These are phyloP conservation scores for Syngnathus scovelli DNA, from an alignment of 2,113 vertebrate genomes.

Conservation along the genomic window DNA sequence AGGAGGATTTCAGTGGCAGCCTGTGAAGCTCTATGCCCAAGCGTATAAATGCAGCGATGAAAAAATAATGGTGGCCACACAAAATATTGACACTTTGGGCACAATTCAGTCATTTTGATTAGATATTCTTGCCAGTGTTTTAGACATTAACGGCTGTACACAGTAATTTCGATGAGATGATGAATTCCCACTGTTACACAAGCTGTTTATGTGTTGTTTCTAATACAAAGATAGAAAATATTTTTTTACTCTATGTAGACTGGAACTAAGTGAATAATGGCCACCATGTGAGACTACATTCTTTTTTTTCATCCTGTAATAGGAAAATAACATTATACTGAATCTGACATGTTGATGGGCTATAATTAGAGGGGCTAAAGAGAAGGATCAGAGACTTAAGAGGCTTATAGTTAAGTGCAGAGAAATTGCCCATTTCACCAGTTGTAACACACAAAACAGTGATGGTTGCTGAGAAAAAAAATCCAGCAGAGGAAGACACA, in stretches of 20 bases:
- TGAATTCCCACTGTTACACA: too few relatives aligned
- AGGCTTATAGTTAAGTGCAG: background rate
- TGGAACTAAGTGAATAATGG: background rate
- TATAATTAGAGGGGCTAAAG: background rate
- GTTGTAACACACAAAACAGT: background rate
- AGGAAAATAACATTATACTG: background rate
- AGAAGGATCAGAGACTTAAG: conserved; percentile 1
- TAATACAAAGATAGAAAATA: too few relatives aligned
- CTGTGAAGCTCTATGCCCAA: too few relatives aligned
- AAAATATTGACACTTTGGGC: too few relatives aligned
- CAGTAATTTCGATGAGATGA: too few relatives aligned
- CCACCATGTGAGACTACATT: background rate
- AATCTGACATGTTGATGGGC: background rate
- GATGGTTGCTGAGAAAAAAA: background rate
- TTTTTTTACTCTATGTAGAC: background rate
- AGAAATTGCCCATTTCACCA: background rate
- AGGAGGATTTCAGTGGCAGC: too few relatives aligned
- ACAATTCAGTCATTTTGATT: too few relatives aligned
- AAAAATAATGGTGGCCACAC: too few relatives aligned
- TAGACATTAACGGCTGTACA: too few relatives aligned
- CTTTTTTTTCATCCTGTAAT: background rate
- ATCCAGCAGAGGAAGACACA: background rate
- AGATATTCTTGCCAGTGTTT: too few relatives aligned
- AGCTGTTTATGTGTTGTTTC: too few relatives aligned
- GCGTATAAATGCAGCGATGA: too few relatives aligned